These are phyloP conservation scores for Drosophila miranda DNA, from an alignment of 1,140 invertebrate genomes.

Conservation along the genomic window DNA sequence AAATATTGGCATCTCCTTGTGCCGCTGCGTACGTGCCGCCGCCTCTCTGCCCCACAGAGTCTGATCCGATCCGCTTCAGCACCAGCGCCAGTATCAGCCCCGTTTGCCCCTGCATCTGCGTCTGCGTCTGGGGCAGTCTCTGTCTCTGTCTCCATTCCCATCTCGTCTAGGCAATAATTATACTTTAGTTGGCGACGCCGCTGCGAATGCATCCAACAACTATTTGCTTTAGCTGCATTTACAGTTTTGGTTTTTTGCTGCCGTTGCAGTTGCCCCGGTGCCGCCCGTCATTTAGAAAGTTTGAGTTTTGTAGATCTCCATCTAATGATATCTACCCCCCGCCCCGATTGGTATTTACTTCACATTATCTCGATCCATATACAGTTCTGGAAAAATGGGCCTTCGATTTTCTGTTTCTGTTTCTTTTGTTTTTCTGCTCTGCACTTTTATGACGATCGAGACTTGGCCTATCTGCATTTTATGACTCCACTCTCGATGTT, in stretches of 20 bases:
- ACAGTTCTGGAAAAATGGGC: constrained; percentile 35
- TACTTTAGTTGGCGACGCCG: constrained; percentile 75
- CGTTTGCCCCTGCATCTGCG: background rate
- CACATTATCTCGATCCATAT: constrained; percentile 27
- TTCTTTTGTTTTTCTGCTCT: background rate
- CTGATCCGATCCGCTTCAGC: background rate
- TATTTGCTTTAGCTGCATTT: constrained; percentile 69
- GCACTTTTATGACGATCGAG: constrained; percentile 27
- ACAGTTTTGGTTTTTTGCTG: constrained; percentile 51
- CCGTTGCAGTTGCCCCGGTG: constrained; percentile 17
- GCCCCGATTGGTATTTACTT: constrained; percentile 13
- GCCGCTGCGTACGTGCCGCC: constrained; percentile 29
- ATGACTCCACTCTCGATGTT: constrained; percentile 28
- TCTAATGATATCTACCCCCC: constrained; percentile 39
- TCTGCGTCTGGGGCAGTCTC: background rate
- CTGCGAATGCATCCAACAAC: constrained; percentile 42
- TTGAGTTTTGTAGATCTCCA: constrained; percentile 43
- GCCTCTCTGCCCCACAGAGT: constrained; percentile 23
- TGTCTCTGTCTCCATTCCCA: constrained; percentile 41
- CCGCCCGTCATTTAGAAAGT: constrained; percentile 69
- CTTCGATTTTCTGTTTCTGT: constrained; percentile 12
- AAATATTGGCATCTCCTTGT: constrained; percentile 47
- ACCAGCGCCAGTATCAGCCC: background rate
- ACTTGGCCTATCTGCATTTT: constrained; percentile 33
- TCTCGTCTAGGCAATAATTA: constrained; percentile 67